Evolutionary conservation across 2,888 invertebrate genomes (phyloP).

Genomic region (Podabrus alpinus): DNA sequence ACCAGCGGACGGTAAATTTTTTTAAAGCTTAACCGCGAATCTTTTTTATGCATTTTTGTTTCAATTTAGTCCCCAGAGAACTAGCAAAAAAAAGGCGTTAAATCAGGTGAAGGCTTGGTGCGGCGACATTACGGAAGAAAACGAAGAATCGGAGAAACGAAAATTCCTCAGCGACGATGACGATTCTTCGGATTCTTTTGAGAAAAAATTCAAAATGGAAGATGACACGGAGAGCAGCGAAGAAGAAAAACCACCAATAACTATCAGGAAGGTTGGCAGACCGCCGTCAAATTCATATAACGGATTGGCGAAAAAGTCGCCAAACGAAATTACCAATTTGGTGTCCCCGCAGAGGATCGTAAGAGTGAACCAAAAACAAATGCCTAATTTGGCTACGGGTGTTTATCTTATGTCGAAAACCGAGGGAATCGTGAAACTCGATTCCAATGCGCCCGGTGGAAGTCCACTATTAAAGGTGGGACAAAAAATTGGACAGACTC

Average conservation of each 20-base stretch:
- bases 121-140: slow-evolving; percentile 65
- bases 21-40: neutral
- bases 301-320: slow-evolving; percentile 41
- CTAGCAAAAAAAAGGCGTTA: slow-evolving; percentile 80
- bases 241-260: slow-evolving; percentile 32
- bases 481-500: slow-evolving; percentile 58
- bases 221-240: slow-evolving; percentile 45
- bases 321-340: slow-evolving; percentile 49
- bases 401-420: slow-evolving; percentile 80
- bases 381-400: slow-evolving; percentile 66
- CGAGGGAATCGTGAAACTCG: slow-evolving; percentile 73
- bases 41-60: neutral
- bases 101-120: slow-evolving; percentile 87
- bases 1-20: slow-evolving; percentile 36
- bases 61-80: slow-evolving; percentile 68
- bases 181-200: slow-evolving; percentile 47
- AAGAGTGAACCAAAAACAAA: slow-evolving; percentile 74
- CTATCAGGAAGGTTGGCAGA: slow-evolving; percentile 32
- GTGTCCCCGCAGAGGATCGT: slow-evolving; percentile 70
- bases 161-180: slow-evolving; percentile 43
- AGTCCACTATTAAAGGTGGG: slow-evolving; percentile 54
- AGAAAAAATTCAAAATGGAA: slow-evolving; percentile 52
- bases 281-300: slow-evolving; percentile 30
- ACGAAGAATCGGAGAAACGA: slow-evolving; percentile 43
- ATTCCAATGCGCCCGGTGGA: slow-evolving; percentile 59